Percentiles rank a stretch among this genome's conserved stretches.
These are phyloP conservation scores for Pseudomyrmex gracilis DNA, from an alignment of 1,140 invertebrate genomes.

Conservation along the genomic window DNA sequence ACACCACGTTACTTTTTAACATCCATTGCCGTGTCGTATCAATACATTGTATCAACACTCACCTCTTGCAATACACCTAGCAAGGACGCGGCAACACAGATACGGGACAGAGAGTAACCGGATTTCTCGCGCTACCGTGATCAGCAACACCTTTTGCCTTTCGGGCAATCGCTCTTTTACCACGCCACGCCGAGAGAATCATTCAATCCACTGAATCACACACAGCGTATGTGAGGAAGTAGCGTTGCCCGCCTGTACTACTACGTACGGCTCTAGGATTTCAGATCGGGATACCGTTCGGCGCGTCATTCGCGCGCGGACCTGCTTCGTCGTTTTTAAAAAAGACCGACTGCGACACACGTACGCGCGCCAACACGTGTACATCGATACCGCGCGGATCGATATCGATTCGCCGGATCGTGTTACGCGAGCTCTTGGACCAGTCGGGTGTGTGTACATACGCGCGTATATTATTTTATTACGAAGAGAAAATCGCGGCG, in stretches of 20 bases:
- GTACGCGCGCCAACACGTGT: slow-evolving; percentile 63
- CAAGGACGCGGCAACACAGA: not conserved
- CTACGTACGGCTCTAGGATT: slow-evolving; percentile 67
- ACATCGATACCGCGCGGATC: slow-evolving; percentile 74
- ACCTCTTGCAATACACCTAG: not conserved
- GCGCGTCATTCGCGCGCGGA: slow-evolving; percentile 69
- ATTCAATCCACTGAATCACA: slow-evolving; percentile 9
- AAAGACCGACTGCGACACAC: not conserved
- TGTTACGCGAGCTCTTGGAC: slow-evolving; percentile 49
- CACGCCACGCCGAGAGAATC: not conserved
- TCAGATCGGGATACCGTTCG: slow-evolving; percentile 71
- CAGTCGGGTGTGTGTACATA: slow-evolving; percentile 72
- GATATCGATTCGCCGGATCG: slow-evolving; percentile 62
- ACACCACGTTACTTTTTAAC: not conserved
- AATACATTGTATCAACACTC: not conserved
- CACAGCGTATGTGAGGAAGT: not conserved
- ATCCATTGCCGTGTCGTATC: not conserved
- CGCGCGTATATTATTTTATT: slow-evolving; percentile 73
- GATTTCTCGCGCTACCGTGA: slow-evolving; percentile 26
- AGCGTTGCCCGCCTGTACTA: slow-evolving; percentile 8
- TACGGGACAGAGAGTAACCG: not conserved
- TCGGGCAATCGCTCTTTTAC: not conserved
- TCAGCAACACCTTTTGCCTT: not conserved
- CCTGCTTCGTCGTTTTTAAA: slow-evolving; percentile 75
- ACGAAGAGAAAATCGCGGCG: slow-evolving; percentile 76